phyloP scores from a whole-genome alignment of 2,797 vertebrate genomes.

The Brachymystax lenok region DNA sequence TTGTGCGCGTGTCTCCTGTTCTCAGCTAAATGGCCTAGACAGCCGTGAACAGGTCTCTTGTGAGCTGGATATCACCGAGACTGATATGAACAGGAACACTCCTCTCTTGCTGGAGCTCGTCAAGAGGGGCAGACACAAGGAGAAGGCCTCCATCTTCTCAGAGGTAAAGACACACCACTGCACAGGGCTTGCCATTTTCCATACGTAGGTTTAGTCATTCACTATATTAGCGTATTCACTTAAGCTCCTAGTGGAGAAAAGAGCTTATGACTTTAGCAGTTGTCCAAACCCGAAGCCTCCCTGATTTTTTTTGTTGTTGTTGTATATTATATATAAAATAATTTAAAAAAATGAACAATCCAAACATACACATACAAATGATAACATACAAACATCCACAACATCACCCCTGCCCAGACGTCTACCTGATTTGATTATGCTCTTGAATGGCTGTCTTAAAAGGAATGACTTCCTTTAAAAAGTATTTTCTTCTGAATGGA shows the following conservation, averaged over 20 bases:
- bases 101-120: conserved; percentile 87
- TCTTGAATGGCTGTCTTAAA: neutral
- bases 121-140: conserved; percentile 74
- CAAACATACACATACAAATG: too few relatives aligned
- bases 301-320: neutral
- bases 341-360: too few relatives aligned
- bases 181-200: neutral
- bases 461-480: neutral
- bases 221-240: neutral
- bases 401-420: too few relatives aligned
- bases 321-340: too few relatives aligned
- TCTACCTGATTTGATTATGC: neutral
- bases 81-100: conserved; percentile 73
- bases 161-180: conserved; percentile 68
- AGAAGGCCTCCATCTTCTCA: conserved; percentile 40
- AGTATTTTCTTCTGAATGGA: neutral
- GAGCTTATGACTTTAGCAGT: neutral
- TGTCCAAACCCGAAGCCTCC: neutral
- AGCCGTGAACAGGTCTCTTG: conserved; percentile 80
- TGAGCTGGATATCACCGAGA: conserved; percentile 83
- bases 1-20: neutral
- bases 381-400: too few relatives aligned
- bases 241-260: neutral
- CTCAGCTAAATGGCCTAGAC: conserved; percentile 81
- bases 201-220: neutral